Conservation (phyloP, 2,797 vertebrate species). For the Cyclopterus lumpus region DNA sequence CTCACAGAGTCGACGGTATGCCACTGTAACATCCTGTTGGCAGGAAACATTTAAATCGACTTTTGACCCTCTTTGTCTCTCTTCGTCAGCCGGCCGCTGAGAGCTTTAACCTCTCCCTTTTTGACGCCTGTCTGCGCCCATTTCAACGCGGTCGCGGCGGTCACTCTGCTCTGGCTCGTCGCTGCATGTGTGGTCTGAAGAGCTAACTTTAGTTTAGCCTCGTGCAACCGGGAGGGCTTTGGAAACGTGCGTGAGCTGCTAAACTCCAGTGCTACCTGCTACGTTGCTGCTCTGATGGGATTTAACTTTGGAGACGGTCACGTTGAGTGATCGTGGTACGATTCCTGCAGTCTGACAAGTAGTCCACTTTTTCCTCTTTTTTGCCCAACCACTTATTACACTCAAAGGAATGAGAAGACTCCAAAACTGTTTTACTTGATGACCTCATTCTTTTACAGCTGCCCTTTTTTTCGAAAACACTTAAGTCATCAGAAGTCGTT, state of each 20-base stretch:
- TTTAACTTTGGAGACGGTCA: neutral
- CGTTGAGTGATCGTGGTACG: neutral
- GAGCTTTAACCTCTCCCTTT: constrained; percentile 30
- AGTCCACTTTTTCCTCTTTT: neutral
- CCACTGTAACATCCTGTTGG: constrained; percentile 9
- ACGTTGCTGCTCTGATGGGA: neutral
- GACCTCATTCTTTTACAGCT: neutral
- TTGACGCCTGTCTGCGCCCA: constrained; percentile 29
- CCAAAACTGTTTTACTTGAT: neutral
- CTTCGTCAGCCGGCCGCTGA: constrained; percentile 41
- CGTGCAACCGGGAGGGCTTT: constrained; percentile 1
- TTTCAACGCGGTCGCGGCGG: constrained; percentile 31
- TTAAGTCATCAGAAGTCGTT: constrained; percentile 23
- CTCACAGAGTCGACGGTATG: neutral
- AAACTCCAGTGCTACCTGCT: neutral
- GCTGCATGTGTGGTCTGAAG: constrained; percentile 7
- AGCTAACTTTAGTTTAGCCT: constrained; percentile 18
- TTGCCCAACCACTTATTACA: neutral
- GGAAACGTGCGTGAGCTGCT: neutral
- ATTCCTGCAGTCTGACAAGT: neutral
- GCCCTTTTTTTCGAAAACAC: constrained; percentile 7
- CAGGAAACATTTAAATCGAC: constrained; percentile 52
- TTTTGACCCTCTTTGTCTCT: constrained; percentile 48
- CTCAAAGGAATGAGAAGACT: neutral
- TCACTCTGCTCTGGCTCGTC: constrained; percentile 27